Conservation (phyloP, 1,140 invertebrate species). For the Tribolium castaneum region DNA sequence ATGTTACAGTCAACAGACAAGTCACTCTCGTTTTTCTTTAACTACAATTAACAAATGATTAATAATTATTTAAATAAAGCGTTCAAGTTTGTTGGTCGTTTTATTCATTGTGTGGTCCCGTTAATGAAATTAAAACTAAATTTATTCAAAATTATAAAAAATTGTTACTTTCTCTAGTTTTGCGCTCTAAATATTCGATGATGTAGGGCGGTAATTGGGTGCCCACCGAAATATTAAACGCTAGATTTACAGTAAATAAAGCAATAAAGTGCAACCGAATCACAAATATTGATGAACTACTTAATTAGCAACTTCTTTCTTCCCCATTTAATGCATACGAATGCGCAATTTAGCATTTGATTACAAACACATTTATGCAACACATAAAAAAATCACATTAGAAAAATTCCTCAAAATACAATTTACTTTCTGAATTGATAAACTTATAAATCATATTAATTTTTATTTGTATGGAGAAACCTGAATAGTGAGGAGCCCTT, state of each 20-base stretch:
- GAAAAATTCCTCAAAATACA: too few relatives aligned
- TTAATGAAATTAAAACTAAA: conserved; percentile 28
- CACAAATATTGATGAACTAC: neutral
- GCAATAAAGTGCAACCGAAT: neutral
- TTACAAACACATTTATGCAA: too few relatives aligned
- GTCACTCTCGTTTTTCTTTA: conserved; percentile 61
- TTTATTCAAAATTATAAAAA: neutral
- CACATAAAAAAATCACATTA: too few relatives aligned
- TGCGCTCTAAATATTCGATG: conserved; percentile 25
- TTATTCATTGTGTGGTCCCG: neutral
- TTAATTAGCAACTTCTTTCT: neutral
- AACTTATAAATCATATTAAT: too few relatives aligned
- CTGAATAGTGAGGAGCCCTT: too few relatives aligned
- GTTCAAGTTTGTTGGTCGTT: neutral
- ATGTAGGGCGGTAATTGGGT: conserved; percentile 5
- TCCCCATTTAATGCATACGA: neutral
- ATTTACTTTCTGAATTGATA: too few relatives aligned
- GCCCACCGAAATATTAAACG: neutral
- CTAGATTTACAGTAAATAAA: neutral
- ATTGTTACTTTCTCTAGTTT: conserved; percentile 24
- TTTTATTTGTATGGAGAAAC: too few relatives aligned
- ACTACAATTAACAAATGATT: neutral
- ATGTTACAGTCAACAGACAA: conserved; percentile 64
- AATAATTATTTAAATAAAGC: neutral
- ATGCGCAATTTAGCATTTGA: too few relatives aligned